Evolutionary conservation across 2,888 invertebrate species (phyloP), one percentile per base, ranked within the genome.

Genomic region (Graphium colonna): DNA sequence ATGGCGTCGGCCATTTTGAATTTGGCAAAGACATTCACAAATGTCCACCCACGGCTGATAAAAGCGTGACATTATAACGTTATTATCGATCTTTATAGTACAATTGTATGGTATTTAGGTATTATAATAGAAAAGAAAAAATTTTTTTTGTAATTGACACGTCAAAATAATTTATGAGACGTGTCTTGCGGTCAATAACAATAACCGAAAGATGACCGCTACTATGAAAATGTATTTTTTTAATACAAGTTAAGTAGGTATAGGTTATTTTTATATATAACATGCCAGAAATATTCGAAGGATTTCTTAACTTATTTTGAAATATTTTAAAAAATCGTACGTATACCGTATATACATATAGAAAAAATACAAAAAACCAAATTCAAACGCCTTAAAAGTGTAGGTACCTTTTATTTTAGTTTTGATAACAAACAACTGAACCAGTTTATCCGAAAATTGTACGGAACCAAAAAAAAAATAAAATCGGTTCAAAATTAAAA

Each of bases 1-100:
- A n/a, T n/a, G n/a, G n/a, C 74, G 75, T 75, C 77, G 58, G 65
- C 62, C 67, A 77, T 76, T 73, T 80, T 79, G 73, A 73, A 75
- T 72, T 74, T 65, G 64, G 65, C 65, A 62, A 67, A 66, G 61
- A 65, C 69, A 74, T 73, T 73, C 75, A 63, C 68, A 68, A 66
- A 8, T 8, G 74, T 77, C 78, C 82, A 75, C 80, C 80, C 75
- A 79, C 77, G 62, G 56, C 44, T 15, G 44, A 45, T 46, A 45
- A 39, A 45, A 52, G 26, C 40, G 68, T 66, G 73, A 57, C 54
- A 59, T 60, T 56, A 57, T 71, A 70, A 63, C 70, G 72, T 71
- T 63, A 73, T 78, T 78, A 69, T 60, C 61, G 66, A 54, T 58
- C 65, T 49, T 38, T 71, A 68, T 65, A 68, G 62, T 61, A 64